These are phyloP conservation scores for Tethea ocularis DNA, from an alignment of 2,888 invertebrate species.

Conservation along the genomic window DNA sequence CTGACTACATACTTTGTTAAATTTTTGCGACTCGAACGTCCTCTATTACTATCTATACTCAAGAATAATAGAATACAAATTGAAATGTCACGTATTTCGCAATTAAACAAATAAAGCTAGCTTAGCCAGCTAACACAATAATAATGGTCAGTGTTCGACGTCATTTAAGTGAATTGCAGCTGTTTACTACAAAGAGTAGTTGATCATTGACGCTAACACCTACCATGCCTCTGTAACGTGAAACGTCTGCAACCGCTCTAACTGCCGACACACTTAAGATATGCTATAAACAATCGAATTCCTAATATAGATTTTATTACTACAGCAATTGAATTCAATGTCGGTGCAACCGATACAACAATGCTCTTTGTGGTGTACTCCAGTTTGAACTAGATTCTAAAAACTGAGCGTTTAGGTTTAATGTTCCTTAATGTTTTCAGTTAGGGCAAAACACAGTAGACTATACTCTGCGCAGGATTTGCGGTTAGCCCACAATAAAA, in stretches of 20 bases:
- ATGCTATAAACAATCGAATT: conserved; percentile 69
- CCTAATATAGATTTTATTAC: conserved; percentile 76
- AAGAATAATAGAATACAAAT: not conserved
- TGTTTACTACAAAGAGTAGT: conserved; percentile 57
- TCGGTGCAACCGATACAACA: conserved; percentile 58
- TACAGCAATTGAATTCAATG: conserved; percentile 74
- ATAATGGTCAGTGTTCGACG: conserved; percentile 28
- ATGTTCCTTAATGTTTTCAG: conserved; percentile 29
- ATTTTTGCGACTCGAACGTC: too few species aligned
- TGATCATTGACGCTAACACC: conserved; percentile 63
- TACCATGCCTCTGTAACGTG: conserved; percentile 67
- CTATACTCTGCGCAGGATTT: conserved; percentile 41
- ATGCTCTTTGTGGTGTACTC: conserved; percentile 52
- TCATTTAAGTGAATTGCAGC: conserved; percentile 35
- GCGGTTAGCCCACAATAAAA: conserved; percentile 57
- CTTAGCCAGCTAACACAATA: conserved; percentile 29
- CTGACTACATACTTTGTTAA: not conserved
- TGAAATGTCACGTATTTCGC: conserved; percentile 25
- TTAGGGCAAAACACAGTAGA: conserved; percentile 10
- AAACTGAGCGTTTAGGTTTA: conserved; percentile 44
- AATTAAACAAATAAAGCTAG: conserved; percentile 24
- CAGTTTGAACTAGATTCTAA: conserved; percentile 55
- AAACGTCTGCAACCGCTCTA: conserved; percentile 68
- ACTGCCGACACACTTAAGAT: conserved; percentile 63
- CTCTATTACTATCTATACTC: conserved; percentile 1